Evolutionary conservation across 2,888 invertebrate genomes (phyloP).

Genomic region (Stenodema calcarata): DNA sequence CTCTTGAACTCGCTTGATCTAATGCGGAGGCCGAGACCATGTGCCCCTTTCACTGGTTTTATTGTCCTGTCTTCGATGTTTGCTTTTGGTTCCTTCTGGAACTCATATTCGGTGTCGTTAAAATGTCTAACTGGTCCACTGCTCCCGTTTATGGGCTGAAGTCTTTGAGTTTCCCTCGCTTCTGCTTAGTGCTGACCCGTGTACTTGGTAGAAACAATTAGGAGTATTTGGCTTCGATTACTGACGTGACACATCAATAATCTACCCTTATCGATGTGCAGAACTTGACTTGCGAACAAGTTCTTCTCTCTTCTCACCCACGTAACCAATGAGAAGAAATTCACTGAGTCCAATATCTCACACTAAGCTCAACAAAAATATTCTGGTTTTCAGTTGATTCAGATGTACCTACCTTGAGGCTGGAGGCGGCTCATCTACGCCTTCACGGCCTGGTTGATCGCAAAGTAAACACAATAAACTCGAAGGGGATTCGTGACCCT

Average conservation of each 20-base stretch:
- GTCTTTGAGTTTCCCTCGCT: no score
- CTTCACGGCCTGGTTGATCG: neutral
- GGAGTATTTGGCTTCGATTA: no score
- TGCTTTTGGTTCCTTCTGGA: neutral
- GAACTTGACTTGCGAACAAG: no score
- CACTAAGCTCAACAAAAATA: no score
- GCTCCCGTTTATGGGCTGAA: neutral
- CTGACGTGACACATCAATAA: no score
- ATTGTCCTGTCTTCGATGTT: neutral
- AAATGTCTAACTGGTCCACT: neutral
- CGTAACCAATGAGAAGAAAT: no score
- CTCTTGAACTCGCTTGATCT: slow-evolving; percentile 20
- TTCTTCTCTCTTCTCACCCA: no score
- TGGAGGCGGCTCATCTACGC: neutral
- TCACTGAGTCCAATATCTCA: no score
- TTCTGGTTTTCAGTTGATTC: no score
- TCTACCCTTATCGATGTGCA: no score
- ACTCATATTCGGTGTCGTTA: neutral
- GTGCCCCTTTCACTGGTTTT: neutral
- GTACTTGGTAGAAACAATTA: no score
- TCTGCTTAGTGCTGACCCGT: no score
- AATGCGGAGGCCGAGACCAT: neutral
- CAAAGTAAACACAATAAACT: neutral
- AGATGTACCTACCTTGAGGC: neutral
- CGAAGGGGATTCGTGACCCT: slow-evolving; percentile 1